Conservation (phyloP, 2,888 invertebrate species). For the Cryptus viduatorius region DNA sequence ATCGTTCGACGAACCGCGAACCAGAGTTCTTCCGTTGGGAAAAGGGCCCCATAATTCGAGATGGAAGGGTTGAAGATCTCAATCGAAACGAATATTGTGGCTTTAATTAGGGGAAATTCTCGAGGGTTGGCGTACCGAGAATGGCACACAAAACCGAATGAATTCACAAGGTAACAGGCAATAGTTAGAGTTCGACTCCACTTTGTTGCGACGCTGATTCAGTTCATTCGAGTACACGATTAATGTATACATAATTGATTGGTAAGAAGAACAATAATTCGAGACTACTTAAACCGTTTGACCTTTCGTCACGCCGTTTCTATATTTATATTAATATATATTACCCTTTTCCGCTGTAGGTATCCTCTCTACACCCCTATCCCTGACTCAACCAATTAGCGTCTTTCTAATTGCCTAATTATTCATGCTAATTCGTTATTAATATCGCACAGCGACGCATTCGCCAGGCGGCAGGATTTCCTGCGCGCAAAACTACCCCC, state of each 20-base stretch:
- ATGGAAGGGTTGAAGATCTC: conserved; percentile 29
- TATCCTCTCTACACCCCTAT: conserved; percentile 8
- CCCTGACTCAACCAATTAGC: conserved; percentile 70
- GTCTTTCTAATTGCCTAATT: conserved; percentile 75
- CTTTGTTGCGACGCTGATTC: conserved; percentile 50
- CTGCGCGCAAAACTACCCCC: conserved; percentile 18
- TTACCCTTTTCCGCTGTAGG: background rate
- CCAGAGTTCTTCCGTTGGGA: background rate
- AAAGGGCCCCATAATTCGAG: conserved; percentile 46
- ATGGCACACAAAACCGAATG: conserved; percentile 11
- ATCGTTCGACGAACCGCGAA: conserved; percentile 44
- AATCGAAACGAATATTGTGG: conserved; percentile 35
- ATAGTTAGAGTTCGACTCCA: background rate
- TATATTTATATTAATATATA: background rate
- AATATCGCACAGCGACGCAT: conserved; percentile 66
- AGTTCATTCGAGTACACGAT: conserved; percentile 67
- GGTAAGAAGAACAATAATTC: conserved; percentile 71
- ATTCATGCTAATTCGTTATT: conserved; percentile 74
- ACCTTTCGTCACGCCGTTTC: conserved; percentile 31
- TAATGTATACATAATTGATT: conserved; percentile 69
- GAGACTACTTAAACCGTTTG: conserved; percentile 68
- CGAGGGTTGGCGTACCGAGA: conserved; percentile 1
- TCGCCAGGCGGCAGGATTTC: conserved; percentile 27
- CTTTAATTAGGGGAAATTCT: conserved; percentile 57
- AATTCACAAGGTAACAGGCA: conserved; percentile 30